Evolutionary conservation across 2,888 invertebrate species (phyloP), one percentile per base, ranked within the genome.

Genomic region (Xanthostigma xanthostigma): DNA sequence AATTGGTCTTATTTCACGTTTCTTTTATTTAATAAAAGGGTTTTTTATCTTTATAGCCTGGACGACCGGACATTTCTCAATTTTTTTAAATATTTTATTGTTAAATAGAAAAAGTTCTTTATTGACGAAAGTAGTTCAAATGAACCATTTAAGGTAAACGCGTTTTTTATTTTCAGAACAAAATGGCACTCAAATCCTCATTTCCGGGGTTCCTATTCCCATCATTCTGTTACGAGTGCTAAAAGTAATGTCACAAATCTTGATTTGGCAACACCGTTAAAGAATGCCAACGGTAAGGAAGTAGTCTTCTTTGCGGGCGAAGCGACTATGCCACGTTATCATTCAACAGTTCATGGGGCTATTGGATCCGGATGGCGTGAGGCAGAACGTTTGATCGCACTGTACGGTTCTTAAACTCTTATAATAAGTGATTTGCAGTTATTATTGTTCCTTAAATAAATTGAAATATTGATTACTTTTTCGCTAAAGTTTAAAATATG

Each of bases 151-250:
- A 36, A 46, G 36, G 14, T 66, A 64, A 54, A 59, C 75, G 82
- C 17, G 17, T 17, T 17, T 17, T n/a, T 17, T 17, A 17, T 17
- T 17, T 62, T 49, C 62, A 84, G 85, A 55, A 80, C 88, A 0
- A 70, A 66, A 2, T 89, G 89, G 90, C 72, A 71, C 52, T 71
- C 71, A 1, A 79, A 87, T 65, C 75, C 76, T 1, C 76, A 73
- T 63, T 79, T 81, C 5, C 71, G 76, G 41, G 89, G 90, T 2
- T 79, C 82, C 1, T 90, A 89, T 62, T 73, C 76, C 3, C 82
- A 70, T 61, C 71, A 75, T 55, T 75, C 74, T 53, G 55, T 76
- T 39, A 59, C 67, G 8, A 65, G 73, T 0, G 76, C 79, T 33
- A 59, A 63, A 40, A 58, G 68, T 49, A 71, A 74, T 3, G 66